These are phyloP conservation scores for Cecidostiba fungosa DNA, from an alignment of 2,888 invertebrate species.

Conservation along the genomic window DNA sequence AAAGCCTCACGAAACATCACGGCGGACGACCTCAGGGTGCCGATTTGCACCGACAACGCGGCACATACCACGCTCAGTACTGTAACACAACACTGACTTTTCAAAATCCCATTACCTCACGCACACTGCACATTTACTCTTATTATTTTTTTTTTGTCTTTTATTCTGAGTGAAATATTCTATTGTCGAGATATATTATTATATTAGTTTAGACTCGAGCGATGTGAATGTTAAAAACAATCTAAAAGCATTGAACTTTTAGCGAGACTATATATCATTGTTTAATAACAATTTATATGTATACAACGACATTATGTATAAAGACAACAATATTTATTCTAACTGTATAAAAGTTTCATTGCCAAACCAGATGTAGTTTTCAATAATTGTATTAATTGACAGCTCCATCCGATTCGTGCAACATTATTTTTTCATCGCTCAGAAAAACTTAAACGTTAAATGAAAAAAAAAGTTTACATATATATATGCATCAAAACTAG, in stretches of 20 bases:
- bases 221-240: background rate
- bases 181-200: background rate
- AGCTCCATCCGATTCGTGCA: background rate
- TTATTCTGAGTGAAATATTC: background rate
- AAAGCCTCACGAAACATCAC: constrained; percentile 81
- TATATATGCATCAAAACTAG: constrained; percentile 11
- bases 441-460: background rate
- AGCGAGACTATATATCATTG: background rate
- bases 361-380: background rate
- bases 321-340: background rate
- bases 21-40: constrained; percentile 81
- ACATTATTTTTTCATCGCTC: background rate
- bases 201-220: background rate
- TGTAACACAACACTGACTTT: constrained; percentile 78
- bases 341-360: background rate
- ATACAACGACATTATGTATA: background rate
- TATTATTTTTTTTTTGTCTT: background rate
- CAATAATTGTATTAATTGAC: background rate
- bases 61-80: constrained; percentile 86
- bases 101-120: constrained; percentile 59
- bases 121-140: background rate
- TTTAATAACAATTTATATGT: background rate
- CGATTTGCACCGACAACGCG: constrained; percentile 83
- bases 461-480: background rate
- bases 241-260: constrained; percentile 4